Percentiles rank a stretch among this genome's conserved stretches.
Conservation (phyloP, 2,888 invertebrate species). For the Cenopis cana region DNA sequence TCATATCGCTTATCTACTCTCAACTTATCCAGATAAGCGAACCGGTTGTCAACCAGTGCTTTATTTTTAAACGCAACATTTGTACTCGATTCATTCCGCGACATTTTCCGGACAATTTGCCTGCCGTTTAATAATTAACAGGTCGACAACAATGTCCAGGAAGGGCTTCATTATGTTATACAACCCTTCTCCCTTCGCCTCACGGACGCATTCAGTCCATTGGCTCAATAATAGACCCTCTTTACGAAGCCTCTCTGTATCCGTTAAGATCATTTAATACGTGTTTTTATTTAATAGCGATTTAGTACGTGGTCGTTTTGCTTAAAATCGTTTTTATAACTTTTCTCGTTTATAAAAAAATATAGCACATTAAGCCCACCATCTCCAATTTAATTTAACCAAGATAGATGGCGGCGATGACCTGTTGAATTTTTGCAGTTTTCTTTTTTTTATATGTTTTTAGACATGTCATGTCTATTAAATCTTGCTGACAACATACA, state of each 20-base stretch:
- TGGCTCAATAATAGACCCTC: conserved; percentile 64
- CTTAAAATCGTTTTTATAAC: background rate
- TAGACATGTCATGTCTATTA: too few relatives aligned
- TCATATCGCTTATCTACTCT: background rate
- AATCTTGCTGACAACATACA: too few relatives aligned
- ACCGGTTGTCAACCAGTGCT: background rate
- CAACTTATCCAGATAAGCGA: background rate
- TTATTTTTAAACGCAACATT: conserved; percentile 18
- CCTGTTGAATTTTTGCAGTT: too few relatives aligned
- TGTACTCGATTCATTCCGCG: conserved; percentile 28
- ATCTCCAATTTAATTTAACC: too few relatives aligned
- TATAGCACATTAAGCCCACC: too few relatives aligned
- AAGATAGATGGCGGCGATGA: too few relatives aligned
- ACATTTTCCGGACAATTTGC: conserved; percentile 50
- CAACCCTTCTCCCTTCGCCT: conserved; percentile 60
- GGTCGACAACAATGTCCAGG: conserved; percentile 60
- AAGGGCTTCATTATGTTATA: conserved; percentile 69
- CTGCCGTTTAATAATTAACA: conserved; percentile 60
- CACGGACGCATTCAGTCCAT: conserved; percentile 61
- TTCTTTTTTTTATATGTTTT: too few relatives aligned
- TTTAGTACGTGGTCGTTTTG: background rate
- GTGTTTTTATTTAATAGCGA: background rate
- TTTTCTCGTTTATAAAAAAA: too few relatives aligned
- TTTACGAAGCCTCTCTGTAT: conserved; percentile 54
- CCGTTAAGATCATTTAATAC: conserved; percentile 53